phyloP scores from a whole-genome alignment of 2,888 invertebrate genomes.

The Yponomeuta sedellus region DNA sequence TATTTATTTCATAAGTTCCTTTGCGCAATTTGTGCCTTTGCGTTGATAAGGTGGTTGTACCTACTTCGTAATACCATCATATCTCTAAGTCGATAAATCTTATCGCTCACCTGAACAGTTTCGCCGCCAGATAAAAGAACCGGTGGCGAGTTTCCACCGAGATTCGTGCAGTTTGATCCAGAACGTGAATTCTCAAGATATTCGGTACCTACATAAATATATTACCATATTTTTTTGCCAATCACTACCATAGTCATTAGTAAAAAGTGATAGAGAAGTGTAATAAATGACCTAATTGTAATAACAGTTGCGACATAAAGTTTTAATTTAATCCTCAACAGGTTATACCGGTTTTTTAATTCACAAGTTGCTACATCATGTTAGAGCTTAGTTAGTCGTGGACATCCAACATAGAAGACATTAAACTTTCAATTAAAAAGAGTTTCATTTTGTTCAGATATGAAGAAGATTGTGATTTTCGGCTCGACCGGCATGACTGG shows the following conservation, averaged over 20 bases:
- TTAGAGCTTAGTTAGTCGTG: neutral
- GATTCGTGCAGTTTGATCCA: neutral
- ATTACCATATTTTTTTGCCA: no score
- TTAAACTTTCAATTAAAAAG: neutral
- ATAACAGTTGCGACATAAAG: neutral
- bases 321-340: neutral
- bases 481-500: slow-evolving; percentile 91
- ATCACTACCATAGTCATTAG: no score
- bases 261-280: neutral
- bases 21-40: no score
- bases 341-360: slow-evolving; percentile 13
- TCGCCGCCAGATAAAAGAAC: neutral
- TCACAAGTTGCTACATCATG: neutral
- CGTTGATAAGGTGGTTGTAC: neutral
- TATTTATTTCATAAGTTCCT: neutral
- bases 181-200: no score
- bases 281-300: neutral
- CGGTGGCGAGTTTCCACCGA: no score
- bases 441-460: slow-evolving; percentile 39
- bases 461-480: slow-evolving; percentile 88
- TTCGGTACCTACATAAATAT: no score
- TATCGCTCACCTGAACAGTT: neutral
- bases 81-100: neutral
- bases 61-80: neutral
- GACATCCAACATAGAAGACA: neutral